These are phyloP conservation scores for Upupa epops DNA, from an alignment of 2,113 vertebrate genomes.

Conservation along the genomic window DNA sequence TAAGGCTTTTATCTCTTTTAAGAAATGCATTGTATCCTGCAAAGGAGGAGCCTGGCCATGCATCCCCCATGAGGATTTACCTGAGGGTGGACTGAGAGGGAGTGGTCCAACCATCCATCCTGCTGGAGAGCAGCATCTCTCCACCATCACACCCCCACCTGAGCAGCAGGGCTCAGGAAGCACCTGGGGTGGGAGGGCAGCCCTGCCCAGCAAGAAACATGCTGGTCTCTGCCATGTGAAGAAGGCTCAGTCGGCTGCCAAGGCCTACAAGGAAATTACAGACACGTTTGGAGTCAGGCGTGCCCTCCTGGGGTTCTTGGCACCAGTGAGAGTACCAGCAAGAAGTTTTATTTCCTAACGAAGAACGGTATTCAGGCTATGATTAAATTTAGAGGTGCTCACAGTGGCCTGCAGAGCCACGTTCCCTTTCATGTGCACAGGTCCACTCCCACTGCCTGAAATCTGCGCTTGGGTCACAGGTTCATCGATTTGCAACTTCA, in stretches of 20 bases:
- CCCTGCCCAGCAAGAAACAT: background rate
- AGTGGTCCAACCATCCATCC: background rate
- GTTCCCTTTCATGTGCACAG: background rate
- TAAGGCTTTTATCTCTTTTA: conserved; percentile 29
- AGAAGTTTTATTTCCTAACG: conserved; percentile 8
- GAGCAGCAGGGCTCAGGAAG: background rate
- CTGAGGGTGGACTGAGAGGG: background rate
- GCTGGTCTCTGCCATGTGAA: rapidly evolving
- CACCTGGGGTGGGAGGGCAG: rapidly evolving
- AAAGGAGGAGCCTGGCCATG: conserved; percentile 3
- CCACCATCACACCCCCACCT: rapidly evolving
- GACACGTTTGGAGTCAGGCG: rapidly evolving
- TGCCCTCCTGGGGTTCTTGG: background rate
- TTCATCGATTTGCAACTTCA: background rate
- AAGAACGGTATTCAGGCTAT: conserved; percentile 29
- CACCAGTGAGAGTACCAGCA: background rate
- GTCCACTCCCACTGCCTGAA: background rate
- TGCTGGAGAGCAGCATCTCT: background rate
- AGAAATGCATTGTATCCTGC: conserved; percentile 41
- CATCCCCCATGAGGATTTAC: conserved; percentile 38
- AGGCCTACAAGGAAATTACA: background rate
- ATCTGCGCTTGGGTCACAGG: conserved; percentile 13
- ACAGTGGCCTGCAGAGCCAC: background rate
- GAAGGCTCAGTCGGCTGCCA: background rate
- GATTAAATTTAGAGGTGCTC: conserved; percentile 17